Conservation (phyloP, 1,140 invertebrate species). For the Episyrphus balteatus region DNA sequence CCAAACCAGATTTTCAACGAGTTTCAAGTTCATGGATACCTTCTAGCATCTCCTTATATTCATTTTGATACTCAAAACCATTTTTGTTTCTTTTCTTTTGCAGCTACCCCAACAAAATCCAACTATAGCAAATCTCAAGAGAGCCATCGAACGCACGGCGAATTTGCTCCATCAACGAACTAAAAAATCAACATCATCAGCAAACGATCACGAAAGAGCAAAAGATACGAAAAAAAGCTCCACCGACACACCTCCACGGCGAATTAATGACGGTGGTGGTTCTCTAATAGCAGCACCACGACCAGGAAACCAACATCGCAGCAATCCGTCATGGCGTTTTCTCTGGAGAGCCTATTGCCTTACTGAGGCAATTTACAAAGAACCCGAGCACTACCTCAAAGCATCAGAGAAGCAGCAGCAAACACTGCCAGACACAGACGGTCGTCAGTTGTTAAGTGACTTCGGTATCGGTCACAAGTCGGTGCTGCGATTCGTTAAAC, state of each 20-base stretch:
- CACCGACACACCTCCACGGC: constrained; percentile 15
- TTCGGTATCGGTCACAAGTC: constrained; percentile 48
- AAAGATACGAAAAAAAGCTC: background rate
- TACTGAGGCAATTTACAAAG: constrained; percentile 32
- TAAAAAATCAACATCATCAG: constrained; percentile 6
- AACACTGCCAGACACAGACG: constrained; percentile 15
- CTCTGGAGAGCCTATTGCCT: constrained; percentile 54
- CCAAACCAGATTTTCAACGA: background rate
- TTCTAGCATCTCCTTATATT: background rate
- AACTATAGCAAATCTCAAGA: constrained; percentile 28
- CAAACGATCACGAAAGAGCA: constrained; percentile 1
- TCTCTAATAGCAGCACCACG: constrained; percentile 12
- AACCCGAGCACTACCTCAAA: constrained; percentile 34
- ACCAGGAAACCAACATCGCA: constrained; percentile 25
- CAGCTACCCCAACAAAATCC: constrained; percentile 25
- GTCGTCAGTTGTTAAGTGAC: constrained; percentile 44
- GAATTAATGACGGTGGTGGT: constrained; percentile 25
- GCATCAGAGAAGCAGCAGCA: background rate
- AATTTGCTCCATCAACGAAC: constrained; percentile 21
- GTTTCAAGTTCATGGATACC: background rate
- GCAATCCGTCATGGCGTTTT: constrained; percentile 54
- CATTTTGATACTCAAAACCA: background rate
- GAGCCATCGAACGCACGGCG: constrained; percentile 23
- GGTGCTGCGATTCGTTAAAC: constrained; percentile 49
- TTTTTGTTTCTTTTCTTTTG: constrained; percentile 1